Base-by-base conservation (phyloP, 2,888 invertebrate species). In the Byasa hedistus region DNA sequence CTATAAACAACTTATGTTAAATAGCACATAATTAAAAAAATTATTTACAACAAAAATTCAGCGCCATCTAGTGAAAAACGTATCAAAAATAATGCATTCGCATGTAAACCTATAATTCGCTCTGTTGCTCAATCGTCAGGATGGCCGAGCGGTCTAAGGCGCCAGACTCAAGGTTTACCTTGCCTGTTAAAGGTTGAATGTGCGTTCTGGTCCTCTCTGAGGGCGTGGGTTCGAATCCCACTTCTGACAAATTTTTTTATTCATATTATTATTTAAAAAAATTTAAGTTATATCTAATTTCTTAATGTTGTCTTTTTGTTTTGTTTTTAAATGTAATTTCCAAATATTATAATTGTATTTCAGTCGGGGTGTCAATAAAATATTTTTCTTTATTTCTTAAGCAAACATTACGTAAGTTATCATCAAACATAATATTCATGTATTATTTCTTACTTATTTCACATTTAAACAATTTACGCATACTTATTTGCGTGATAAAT, bases 191-290 rank as follows among this genome's bases (percentile, higher is more conserved):
- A 39, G 44, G 12, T 21, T 15, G 2, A 19, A 65, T 65, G 65
- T 65, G 65, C 22, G 55, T 65, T 65, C 65, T 65, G 65, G 65
- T 65, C 65, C 65, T 65, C 65, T 65, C 65, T 65, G 65, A 65
- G 65, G 65, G 65, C 65, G 65, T 65, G 65, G 65, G 65, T 65
- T 65, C 65, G 65, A 65, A n/a, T n/a, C n/a, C n/a, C n/a, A n/a
- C n/a, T n/a, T n/a, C n/a, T n/a, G n/a, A n/a, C n/a, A n/a, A n/a
- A 65, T 65, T 59, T 59, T 59, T 60, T 59, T 65, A 60, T 59
- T 65, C 59, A 65, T 59, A 65, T 44, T 44, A 3, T 0, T 22
- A n/a, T n/a, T n/a, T n/a, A n/a, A n/a, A n/a, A n/a, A n/a, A n/a
- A n/a, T n/a, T n/a, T n/a, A n/a, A n/a, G n/a, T n/a, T n/a, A n/a